Conservation (phyloP, 2,113 vertebrate species). For the Suricata suricatta region DNA sequence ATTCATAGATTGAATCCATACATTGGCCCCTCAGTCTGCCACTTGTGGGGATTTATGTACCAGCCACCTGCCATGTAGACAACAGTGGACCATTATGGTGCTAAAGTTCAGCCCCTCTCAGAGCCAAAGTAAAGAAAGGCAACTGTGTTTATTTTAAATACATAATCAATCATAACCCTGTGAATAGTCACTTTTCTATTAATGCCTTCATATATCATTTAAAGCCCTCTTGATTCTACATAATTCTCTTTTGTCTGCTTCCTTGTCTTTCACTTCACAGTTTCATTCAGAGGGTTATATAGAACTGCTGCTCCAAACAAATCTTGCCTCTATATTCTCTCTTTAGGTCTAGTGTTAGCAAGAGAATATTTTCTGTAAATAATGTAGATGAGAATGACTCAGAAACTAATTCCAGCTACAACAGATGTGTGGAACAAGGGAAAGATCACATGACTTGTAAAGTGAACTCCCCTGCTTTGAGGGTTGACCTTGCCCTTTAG, state of each 20-base stretch:
- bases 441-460: background rate
- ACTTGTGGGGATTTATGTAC: slow-evolving; percentile 46
- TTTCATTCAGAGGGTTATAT: slow-evolving; percentile 44
- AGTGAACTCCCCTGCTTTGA: background rate
- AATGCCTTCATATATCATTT: slow-evolving; percentile 68
- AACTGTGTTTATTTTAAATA: slow-evolving; percentile 79
- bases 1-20: background rate
- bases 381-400: background rate
- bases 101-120: slow-evolving; percentile 61
- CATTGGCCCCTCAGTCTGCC: slow-evolving; percentile 5
- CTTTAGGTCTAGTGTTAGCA: background rate
- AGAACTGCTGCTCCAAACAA: slow-evolving; percentile 33
- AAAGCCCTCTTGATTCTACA: slow-evolving; percentile 64
- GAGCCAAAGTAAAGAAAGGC: slow-evolving; percentile 72
- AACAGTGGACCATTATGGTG: slow-evolving; percentile 64
- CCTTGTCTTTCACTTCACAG: slow-evolving; percentile 36
- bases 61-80: slow-evolving; percentile 63
- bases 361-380: slow-evolving; percentile 36
- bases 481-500: background rate
- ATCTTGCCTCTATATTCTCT: background rate
- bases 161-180: slow-evolving; percentile 69
- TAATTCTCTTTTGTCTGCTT: slow-evolving; percentile 65
- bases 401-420: background rate
- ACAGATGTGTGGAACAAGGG: background rate
- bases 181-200: slow-evolving; percentile 70